Evolutionary conservation across 1,140 invertebrate species (phyloP).

Genomic region (Drosophila pseudoananassae): DNA sequence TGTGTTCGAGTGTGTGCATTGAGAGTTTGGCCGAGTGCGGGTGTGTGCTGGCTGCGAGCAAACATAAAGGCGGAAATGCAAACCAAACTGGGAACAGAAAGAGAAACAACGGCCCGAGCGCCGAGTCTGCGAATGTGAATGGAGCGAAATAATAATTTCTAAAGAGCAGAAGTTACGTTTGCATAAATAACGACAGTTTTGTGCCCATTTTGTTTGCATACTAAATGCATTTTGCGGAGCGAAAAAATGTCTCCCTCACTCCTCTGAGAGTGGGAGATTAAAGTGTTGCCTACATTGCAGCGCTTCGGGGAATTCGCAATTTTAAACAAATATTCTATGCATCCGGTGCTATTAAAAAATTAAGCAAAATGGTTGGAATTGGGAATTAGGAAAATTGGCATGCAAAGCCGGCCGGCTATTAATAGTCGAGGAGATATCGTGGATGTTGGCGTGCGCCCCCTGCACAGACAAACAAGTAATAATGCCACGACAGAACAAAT

Average conservation of each 20-base stretch:
- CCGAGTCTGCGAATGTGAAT: conserved; percentile 40
- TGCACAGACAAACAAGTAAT: conserved; percentile 69
- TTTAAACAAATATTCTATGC: conserved; percentile 2
- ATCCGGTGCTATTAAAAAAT: conserved; percentile 37
- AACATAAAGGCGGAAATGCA: conserved; percentile 78
- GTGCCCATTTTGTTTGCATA: conserved; percentile 71
- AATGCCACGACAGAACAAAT: conserved; percentile 29
- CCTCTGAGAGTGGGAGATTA: conserved; percentile 18
- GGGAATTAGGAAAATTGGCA: conserved; percentile 51
- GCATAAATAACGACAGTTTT: conserved; percentile 78
- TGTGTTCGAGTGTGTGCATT: conserved; percentile 1
- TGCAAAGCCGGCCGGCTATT: conserved; percentile 36
- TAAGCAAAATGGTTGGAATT: conserved; percentile 47
- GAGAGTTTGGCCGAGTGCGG: neutral
- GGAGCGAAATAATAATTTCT: conserved; percentile 77
- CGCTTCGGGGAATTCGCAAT: neutral
- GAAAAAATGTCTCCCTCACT: neutral
- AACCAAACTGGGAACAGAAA: conserved; percentile 66
- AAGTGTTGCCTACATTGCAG: conserved; percentile 41
- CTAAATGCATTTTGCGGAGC: conserved; percentile 60
- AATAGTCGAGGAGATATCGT: conserved; percentile 25
- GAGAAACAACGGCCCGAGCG: conserved; percentile 47
- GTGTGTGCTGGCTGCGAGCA: conserved; percentile 35
- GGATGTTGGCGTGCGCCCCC: conserved; percentile 28
- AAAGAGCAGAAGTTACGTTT: conserved; percentile 79